Conservation (phyloP, 2,113 vertebrate genomes). For the Onychostoma macrolepis region DNA sequence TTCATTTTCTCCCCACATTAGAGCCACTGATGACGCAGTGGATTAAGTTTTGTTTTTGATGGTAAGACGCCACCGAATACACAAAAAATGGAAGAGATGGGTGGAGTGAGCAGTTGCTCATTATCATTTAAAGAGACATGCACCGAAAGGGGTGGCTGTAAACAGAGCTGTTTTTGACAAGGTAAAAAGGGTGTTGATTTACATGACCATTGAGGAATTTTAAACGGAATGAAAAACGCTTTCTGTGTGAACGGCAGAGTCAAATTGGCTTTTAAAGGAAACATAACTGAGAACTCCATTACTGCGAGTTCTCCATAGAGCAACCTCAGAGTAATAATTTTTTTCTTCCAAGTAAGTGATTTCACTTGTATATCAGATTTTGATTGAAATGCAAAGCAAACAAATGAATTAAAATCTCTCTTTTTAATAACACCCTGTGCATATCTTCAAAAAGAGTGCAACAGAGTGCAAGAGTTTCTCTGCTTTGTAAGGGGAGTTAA, state of each 20-base stretch:
- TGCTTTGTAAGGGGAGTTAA: neutral
- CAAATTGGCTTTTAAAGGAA: neutral
- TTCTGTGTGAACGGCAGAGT: neutral
- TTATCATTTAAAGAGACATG: too few relatives aligned
- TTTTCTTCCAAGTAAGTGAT: neutral
- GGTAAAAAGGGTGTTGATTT: too few relatives aligned
- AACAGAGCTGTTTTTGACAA: too few relatives aligned
- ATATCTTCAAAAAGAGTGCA: neutral
- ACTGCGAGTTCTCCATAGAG: neutral
- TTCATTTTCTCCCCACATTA: too few relatives aligned
- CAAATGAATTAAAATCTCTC: neutral
- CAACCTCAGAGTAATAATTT: neutral
- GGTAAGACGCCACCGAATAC: too few relatives aligned
- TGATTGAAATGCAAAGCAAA: conserved; percentile 12
- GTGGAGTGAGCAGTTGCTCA: too few relatives aligned
- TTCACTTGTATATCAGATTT: neutral
- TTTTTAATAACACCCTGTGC: neutral
- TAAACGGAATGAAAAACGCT: neutral
- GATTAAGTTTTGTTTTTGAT: too few relatives aligned
- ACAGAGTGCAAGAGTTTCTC: neutral
- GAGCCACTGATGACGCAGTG: too few relatives aligned
- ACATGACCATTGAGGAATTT: too few relatives aligned
- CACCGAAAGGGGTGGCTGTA: too few relatives aligned
- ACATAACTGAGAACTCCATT: neutral
- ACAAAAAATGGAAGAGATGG: too few relatives aligned